phyloP scores from a whole-genome alignment of 2,797 vertebrate species.

The Telmatherina bonti region DNA sequence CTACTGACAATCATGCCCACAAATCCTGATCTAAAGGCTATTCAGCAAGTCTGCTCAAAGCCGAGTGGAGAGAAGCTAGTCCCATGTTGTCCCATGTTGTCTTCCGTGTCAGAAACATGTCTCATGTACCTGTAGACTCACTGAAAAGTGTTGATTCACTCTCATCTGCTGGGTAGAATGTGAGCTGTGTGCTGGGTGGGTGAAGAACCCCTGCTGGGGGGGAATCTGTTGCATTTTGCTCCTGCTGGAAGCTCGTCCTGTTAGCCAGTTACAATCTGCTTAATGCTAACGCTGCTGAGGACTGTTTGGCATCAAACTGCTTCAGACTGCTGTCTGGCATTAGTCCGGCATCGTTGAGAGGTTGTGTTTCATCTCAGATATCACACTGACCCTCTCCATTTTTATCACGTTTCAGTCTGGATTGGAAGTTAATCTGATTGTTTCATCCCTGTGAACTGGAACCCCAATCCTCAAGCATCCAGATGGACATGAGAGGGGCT shows the following conservation, averaged over 20 bases:
- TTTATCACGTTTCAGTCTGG: not conserved
- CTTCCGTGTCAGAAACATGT: constrained; percentile 33
- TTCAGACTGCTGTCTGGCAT: constrained; percentile 50
- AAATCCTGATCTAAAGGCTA: constrained; percentile 83
- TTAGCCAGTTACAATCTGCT: constrained; percentile 61
- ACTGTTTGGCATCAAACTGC: constrained; percentile 25
- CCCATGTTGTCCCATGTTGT: constrained; percentile 39
- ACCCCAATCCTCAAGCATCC: constrained; percentile 24
- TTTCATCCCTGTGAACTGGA: constrained; percentile 49
- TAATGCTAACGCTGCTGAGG: constrained; percentile 67
- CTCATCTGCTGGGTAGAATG: constrained; percentile 27
- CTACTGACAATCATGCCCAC: constrained; percentile 86
- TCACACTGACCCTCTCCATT: constrained; percentile 7
- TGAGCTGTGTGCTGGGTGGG: not conserved
- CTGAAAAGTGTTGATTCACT: constrained; percentile 46
- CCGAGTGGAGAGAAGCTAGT: constrained; percentile 79
- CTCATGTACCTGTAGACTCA: constrained; percentile 63
- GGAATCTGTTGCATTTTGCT: constrained; percentile 63
- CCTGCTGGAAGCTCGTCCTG: constrained; percentile 62
- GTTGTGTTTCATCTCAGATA: constrained; percentile 14
- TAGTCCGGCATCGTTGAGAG: constrained; percentile 6
- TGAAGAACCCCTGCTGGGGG: constrained; percentile 52
- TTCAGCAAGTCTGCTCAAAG: constrained; percentile 79
- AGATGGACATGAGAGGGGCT: constrained; percentile 47
- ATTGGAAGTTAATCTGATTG: constrained; percentile 50